Evolutionary conservation across 2,113 vertebrate species (phyloP), one percentile per base, ranked within the genome.

Genomic region (Nestor notabilis): DNA sequence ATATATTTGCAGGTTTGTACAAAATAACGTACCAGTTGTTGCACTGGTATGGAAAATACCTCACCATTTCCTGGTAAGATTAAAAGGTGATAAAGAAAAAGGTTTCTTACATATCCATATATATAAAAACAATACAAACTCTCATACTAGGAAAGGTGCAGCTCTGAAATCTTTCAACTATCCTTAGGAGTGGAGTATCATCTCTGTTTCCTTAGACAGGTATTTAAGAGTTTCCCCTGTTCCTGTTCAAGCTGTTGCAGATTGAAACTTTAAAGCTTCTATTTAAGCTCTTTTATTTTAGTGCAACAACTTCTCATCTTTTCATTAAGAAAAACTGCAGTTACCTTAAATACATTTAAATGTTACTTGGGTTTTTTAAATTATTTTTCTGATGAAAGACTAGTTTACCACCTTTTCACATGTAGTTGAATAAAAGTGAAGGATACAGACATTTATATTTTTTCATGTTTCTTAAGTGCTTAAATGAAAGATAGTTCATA

Each of bases 301-400:
- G 7, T 50, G 88, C 33, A 64, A 80, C 33, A 39, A 80, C 3
- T 2, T 41, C 66, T 74, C 12, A 50, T 49, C 3, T 2, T 41
- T 70, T 74, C 12, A 50, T 49, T 20, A 58, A 43, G 11, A 29
- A 66, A n/a, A 60, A 66, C 4, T 39, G 16, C 23, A 58, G 16
- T 33, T 72, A 19, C 2, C 2, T 68, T 10, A 70, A 37, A 33
- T 41, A 25, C 6, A 70, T 65, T 64, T 17, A 50, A 93, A 81
- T 66, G 12, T 0, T 47, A n/a, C 7, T 44, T 25, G 10, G 3
- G 1, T 16, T 56, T 49, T 31, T 33, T 7, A 4, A 56, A 7
- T 39, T 35, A 24, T 55, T 72, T 77, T 85, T 27, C 49, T 64
- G 39, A n/a, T 43, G 3, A 58, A 84, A 46, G 19, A 43, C 19